Percentiles rank a stretch among this genome's conserved stretches.
Evolutionary conservation across 64 coral and sea anemone genomes (phyloP).

Genomic region (Stylophora pistillata): DNA sequence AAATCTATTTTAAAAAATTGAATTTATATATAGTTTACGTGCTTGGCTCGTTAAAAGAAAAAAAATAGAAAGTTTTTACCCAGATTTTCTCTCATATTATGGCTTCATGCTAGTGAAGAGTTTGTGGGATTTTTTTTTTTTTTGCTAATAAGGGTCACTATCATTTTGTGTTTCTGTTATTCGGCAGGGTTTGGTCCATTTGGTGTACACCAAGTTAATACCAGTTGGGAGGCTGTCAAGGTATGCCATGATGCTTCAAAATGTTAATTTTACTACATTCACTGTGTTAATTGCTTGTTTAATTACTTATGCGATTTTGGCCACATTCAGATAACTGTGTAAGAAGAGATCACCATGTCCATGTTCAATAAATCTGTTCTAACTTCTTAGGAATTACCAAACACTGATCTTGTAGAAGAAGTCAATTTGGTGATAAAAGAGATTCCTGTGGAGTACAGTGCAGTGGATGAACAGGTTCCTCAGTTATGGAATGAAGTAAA

Average conservation of each 20-base stretch:
- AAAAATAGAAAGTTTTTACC: too few relatives aligned
- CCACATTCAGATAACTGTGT: neutral
- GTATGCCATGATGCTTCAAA: conserved; percentile 17
- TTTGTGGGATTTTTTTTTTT: too few relatives aligned
- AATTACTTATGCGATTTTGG: neutral
- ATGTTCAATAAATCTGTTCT: neutral
- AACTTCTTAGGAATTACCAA: conserved; percentile 46
- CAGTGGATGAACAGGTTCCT: conserved; percentile 53
- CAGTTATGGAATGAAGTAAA: conserved; percentile 65
- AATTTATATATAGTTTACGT: too few relatives aligned
- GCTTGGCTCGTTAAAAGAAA: too few relatives aligned
- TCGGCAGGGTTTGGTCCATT: conserved; percentile 94
- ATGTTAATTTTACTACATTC: too few relatives aligned
- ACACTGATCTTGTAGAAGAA: conserved; percentile 45
- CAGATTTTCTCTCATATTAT: too few relatives aligned
- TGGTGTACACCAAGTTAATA: conserved; percentile 76
- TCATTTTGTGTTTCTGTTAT: neutral
- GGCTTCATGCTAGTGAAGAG: too few relatives aligned
- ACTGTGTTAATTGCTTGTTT: too few relatives aligned
- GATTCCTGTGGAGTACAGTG: conserved; percentile 67
- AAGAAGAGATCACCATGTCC: neutral
- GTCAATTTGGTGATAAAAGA: conserved; percentile 68
- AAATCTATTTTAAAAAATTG: too few relatives aligned
- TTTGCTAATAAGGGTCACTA: neutral
- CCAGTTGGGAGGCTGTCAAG: conserved; percentile 90